Evolutionary conservation across 1,140 invertebrate genomes (phyloP).

Genomic region (Nymphalis io): DNA sequence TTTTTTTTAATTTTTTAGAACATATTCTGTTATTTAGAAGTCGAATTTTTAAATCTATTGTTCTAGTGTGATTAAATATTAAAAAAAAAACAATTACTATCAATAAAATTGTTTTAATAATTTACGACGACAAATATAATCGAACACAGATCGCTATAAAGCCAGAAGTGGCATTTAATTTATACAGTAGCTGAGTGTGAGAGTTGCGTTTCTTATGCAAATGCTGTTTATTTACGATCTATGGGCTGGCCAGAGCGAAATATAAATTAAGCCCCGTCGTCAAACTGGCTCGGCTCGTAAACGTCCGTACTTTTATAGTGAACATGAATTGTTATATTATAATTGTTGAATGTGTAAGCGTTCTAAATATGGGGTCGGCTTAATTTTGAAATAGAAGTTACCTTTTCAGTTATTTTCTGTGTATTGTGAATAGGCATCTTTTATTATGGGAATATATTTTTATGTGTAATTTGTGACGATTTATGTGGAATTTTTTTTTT

Average conservation of each 20-base stretch:
- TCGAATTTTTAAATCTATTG: too few species aligned
- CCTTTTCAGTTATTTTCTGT: background rate
- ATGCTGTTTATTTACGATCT: conserved; percentile 61
- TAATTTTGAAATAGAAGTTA: background rate
- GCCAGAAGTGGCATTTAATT: conserved; percentile 45
- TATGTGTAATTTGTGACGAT: too few species aligned
- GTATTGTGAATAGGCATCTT: too few species aligned
- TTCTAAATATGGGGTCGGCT: conserved; percentile 2
- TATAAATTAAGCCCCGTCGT: conserved; percentile 22
- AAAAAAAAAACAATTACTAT: too few species aligned
- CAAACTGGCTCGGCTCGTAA: conserved; percentile 3
- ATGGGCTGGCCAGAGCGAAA: conserved; percentile 39
- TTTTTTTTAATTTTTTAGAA: too few species aligned
- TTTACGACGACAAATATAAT: background rate
- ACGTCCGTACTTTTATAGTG: conserved; percentile 7
- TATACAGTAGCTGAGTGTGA: conserved; percentile 60
- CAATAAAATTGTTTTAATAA: too few species aligned
- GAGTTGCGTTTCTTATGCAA: conserved; percentile 64
- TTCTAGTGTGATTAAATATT: too few species aligned
- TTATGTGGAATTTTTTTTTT: too few species aligned
- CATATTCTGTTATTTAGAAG: too few species aligned
- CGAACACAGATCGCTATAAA: conserved; percentile 2
- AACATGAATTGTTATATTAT: conserved; percentile 9
- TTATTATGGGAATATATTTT: too few species aligned
- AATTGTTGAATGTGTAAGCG: conserved; percentile 9